A percentile compares a stretch with the other conserved stretches of the same genome.
These are phyloP conservation scores for Crioceris asparagi DNA, from an alignment of 2,888 invertebrate species.

Conservation along the genomic window DNA sequence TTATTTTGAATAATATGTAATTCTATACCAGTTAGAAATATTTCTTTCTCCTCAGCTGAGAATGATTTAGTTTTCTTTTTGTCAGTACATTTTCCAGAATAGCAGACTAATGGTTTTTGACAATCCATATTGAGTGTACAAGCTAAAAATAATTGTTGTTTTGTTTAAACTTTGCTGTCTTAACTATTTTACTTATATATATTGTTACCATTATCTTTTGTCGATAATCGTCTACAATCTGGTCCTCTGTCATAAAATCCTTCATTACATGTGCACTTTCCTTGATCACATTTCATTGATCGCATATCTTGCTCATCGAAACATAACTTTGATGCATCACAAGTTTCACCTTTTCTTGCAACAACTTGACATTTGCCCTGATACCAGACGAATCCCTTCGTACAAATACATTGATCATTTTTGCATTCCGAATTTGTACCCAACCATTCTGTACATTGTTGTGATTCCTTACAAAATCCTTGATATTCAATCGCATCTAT, in stretches of 20 bases:
- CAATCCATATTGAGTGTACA: constrained; percentile 24
- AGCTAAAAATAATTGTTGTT: constrained; percentile 17
- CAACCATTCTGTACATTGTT: constrained; percentile 22
- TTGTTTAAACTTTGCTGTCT: constrained; percentile 4
- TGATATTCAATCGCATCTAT: constrained; percentile 22
- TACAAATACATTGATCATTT: constrained; percentile 20
- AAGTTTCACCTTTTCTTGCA: constrained; percentile 17
- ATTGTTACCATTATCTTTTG: constrained; percentile 9
- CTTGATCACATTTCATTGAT: constrained; percentile 16
- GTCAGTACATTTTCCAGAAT: constrained; percentile 21
- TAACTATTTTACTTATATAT: constrained; percentile 4
- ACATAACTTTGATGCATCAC: constrained; percentile 16
- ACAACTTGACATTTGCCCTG: constrained; percentile 20
- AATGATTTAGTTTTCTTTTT: too few species aligned
- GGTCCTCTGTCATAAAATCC: constrained; percentile 21
- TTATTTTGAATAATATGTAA: too few species aligned
- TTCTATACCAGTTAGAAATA: neutral
- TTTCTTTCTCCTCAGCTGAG: constrained; percentile 2
- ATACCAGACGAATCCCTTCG: constrained; percentile 21
- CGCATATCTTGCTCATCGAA: constrained; percentile 19
- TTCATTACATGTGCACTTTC: constrained; percentile 18
- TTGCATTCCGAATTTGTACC: constrained; percentile 19
- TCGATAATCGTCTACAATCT: constrained; percentile 21
- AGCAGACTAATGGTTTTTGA: constrained; percentile 11
- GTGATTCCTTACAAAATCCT: constrained; percentile 15